Conservation (phyloP, 2,113 vertebrate species). For the Xyrauchen texanus region DNA sequence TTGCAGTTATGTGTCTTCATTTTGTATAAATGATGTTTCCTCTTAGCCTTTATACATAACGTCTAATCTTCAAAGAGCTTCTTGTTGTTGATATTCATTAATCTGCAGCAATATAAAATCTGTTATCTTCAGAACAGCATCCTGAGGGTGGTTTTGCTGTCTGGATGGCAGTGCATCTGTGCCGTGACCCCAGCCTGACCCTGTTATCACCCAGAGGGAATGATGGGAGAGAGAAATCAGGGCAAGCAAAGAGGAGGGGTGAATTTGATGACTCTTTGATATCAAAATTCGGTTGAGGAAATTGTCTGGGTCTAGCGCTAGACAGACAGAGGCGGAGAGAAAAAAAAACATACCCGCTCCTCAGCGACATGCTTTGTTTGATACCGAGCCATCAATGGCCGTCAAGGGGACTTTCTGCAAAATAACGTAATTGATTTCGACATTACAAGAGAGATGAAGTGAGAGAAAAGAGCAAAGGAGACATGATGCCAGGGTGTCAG, state of each 20-base stretch:
- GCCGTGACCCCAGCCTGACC: conserved; percentile 62
- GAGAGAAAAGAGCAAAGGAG: conserved; percentile 47
- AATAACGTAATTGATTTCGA: conserved; percentile 46
- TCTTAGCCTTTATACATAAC: neutral
- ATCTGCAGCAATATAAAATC: conserved; percentile 30
- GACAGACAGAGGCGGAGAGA: conserved; percentile 40
- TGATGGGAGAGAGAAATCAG: neutral
- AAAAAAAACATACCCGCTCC: neutral
- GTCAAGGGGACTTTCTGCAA: conserved; percentile 36
- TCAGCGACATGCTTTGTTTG: neutral
- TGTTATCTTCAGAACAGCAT: conserved; percentile 30
- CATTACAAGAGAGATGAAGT: conserved; percentile 31
- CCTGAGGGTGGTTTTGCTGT: neutral
- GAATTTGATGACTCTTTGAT: conserved; percentile 50
- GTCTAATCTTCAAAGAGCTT: conserved; percentile 29
- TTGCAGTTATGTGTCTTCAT: neutral
- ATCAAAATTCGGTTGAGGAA: conserved; percentile 41
- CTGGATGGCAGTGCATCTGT: conserved; percentile 48
- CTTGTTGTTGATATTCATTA: conserved; percentile 21
- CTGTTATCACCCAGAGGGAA: conserved; percentile 36
- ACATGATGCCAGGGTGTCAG: conserved; percentile 51
- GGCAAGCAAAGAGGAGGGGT: neutral
- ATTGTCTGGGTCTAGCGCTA: conserved; percentile 50
- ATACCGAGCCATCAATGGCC: conserved; percentile 38
- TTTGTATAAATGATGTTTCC: neutral